These are phyloP conservation scores for Ataeniobius toweri DNA, from an alignment of 2,797 vertebrate genomes.

Conservation along the genomic window DNA sequence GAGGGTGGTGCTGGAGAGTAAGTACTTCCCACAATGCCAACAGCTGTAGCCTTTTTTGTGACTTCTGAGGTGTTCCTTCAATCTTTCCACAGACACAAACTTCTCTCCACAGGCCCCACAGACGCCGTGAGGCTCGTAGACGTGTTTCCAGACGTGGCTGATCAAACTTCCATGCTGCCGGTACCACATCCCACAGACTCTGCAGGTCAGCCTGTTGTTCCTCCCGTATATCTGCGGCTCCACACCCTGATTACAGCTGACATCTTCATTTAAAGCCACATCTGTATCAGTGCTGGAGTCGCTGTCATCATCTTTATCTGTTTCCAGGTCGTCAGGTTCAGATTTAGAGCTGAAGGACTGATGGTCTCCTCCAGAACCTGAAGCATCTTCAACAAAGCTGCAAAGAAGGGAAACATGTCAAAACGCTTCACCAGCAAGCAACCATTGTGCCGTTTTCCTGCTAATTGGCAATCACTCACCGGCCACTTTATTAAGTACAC, in stretches of 20 bases:
- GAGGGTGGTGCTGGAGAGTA: slow-evolving; percentile 22
- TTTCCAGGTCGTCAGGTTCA: not conserved
- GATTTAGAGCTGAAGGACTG: not conserved
- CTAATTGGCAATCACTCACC: no score
- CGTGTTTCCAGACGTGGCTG: slow-evolving; percentile 56
- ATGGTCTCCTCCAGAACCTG: not conserved
- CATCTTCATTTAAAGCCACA: not conserved
- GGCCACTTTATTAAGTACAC: no score
- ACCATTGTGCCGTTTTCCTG: no score
- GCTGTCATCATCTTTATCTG: not conserved
- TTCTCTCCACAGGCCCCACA: slow-evolving; percentile 44
- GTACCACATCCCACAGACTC: slow-evolving; percentile 45
- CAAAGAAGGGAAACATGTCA: not conserved
- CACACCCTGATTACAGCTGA: slow-evolving; percentile 10
- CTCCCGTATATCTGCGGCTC: not conserved
- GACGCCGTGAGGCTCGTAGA: not conserved
- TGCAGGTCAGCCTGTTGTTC: slow-evolving; percentile 14
- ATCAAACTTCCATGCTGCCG: slow-evolving; percentile 26
- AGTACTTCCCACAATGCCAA: slow-evolving; percentile 31
- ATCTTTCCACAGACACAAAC: not conserved
- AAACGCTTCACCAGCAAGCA: no score
- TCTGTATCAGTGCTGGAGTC: not conserved
- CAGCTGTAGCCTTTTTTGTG: slow-evolving; percentile 40
- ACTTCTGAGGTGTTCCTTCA: slow-evolving; percentile 25
- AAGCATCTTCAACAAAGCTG: not conserved